A percentile compares a stretch with the other conserved stretches of the same genome.
phyloP scores from a whole-genome alignment of 1,140 invertebrate genomes.

The Cydia strobilella region DNA sequence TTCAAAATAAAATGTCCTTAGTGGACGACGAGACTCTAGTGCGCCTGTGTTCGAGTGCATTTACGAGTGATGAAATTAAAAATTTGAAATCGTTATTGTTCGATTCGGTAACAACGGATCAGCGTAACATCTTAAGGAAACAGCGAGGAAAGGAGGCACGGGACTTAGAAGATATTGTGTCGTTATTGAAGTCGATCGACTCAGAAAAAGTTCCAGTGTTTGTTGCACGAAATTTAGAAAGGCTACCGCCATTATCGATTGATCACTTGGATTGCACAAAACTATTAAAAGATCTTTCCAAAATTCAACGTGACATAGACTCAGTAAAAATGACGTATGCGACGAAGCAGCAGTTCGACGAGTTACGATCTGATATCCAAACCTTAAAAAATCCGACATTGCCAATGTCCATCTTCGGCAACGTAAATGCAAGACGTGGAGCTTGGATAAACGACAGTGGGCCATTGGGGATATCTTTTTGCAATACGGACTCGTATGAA shows the following conservation, averaged over 20 bases:
- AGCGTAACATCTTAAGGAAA: not conserved
- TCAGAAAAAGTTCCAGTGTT: not conserved
- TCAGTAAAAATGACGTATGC: not conserved
- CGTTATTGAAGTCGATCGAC: not conserved
- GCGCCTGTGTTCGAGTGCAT: not conserved
- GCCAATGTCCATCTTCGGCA: not conserved
- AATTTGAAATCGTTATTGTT: constrained; percentile 7
- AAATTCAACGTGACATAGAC: not conserved
- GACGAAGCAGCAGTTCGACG: not conserved
- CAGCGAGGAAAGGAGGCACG: not conserved
- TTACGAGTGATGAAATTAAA: constrained; percentile 2
- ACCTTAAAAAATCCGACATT: not conserved
- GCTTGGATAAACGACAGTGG: constrained; percentile 14
- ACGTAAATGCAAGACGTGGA: not conserved
- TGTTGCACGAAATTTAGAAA: constrained; percentile 12
- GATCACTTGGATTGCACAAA: constrained; percentile 19
- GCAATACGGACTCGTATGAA: not conserved
- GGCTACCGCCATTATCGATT: not conserved
- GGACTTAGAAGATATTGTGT: not conserved
- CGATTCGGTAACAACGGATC: not conserved
- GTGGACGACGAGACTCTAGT: not conserved
- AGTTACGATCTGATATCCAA: not conserved
- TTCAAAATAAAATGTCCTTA: constrained; percentile 1
- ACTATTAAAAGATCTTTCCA: not conserved
- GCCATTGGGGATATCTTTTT: not conserved